These are phyloP conservation scores for Tachina lurida DNA, from an alignment of 2,888 invertebrate genomes.

Conservation along the genomic window DNA sequence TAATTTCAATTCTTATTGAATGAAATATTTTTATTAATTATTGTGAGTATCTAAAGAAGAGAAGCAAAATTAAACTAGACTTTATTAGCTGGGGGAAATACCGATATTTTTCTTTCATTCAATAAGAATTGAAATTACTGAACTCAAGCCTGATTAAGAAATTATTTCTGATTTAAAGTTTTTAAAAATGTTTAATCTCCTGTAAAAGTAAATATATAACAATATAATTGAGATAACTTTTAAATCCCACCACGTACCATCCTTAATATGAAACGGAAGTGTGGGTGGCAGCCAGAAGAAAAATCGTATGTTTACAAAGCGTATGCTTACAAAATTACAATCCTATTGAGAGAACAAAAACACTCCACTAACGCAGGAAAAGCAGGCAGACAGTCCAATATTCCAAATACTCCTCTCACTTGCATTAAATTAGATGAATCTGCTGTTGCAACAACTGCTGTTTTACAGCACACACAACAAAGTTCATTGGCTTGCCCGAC, in stretches of 20 bases:
- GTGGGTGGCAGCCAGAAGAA: constrained; percentile 55
- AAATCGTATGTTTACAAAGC: constrained; percentile 62
- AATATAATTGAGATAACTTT: constrained; percentile 7
- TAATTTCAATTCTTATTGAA: no score
- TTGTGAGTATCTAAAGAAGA: no score
- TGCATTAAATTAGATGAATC: constrained; percentile 44
- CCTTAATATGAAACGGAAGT: constrained; percentile 61
- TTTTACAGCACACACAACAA: constrained; percentile 21
- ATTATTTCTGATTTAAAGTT: no score
- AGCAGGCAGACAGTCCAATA: neutral
- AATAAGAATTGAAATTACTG: no score
- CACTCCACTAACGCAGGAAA: constrained; percentile 7
- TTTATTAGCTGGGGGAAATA: no score
- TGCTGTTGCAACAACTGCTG: constrained; percentile 2
- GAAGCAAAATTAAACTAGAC: no score
- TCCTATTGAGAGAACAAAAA: constrained; percentile 40
- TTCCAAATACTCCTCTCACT: constrained; percentile 12
- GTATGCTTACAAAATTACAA: constrained; percentile 60
- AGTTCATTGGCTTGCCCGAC: constrained; percentile 59
- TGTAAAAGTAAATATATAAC: neutral
- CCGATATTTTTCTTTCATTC: no score
- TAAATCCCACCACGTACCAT: constrained; percentile 11
- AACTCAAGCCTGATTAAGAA: no score
- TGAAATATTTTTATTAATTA: no score
- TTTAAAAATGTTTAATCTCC: no score